phyloP scores from a whole-genome alignment of 2,113 vertebrate genomes.

The Chrysemys picta region DNA sequence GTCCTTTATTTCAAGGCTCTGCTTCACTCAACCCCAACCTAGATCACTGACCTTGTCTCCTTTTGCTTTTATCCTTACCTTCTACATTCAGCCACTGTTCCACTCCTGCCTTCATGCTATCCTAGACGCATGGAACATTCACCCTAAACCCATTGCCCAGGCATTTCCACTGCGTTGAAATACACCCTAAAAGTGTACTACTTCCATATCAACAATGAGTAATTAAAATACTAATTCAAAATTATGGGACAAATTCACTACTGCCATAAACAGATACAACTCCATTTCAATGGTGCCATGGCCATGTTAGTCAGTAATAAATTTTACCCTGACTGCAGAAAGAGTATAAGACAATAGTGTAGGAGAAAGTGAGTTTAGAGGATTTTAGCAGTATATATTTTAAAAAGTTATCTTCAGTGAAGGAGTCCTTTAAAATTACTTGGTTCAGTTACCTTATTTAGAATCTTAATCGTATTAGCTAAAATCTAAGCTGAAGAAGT shows the following conservation, averaged over 20 bases:
- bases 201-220: neutral
- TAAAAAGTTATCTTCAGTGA: neutral
- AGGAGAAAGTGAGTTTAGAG: neutral
- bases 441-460: neutral
- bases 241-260: neutral
- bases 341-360: neutral
- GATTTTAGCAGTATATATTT: fast-evolving
- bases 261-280: fast-evolving
- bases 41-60: neutral
- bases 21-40: neutral
- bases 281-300: neutral
- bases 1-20: neutral
- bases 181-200: neutral
- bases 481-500: neutral
- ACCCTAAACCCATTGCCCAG: neutral
- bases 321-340: neutral
- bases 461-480: neutral
- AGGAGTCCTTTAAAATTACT: neutral
- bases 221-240: neutral
- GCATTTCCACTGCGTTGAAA: neutral
- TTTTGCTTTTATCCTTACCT: neutral
- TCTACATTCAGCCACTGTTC: neutral
- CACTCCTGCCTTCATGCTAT: neutral
- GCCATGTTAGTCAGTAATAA: neutral
- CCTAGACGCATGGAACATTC: neutral